Base-by-base conservation (phyloP, 2,797 vertebrate genomes). In the Myripristis jacobus region DNA sequence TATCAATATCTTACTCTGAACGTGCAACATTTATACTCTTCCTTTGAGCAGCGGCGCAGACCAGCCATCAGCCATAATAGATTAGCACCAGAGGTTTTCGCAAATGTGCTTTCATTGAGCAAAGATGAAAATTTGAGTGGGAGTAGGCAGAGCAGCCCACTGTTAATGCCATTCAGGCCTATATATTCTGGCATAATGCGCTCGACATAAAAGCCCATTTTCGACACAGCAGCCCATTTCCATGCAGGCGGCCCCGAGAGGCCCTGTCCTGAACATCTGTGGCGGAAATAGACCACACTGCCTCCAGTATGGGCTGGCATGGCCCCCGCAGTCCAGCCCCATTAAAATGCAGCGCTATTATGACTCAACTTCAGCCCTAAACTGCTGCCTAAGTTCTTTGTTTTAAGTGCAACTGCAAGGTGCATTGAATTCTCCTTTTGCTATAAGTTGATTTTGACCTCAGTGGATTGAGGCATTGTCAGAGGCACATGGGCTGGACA, bases 341-440 rank as follows among this genome's bases (percentile, higher is more conserved):
- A 85, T 90, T 91, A 88, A 83, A 90, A 91, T 71, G 75, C 68
- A 79, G 70, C 38, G 77, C 80, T 24, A 36, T 64, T 75, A 75
- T 59, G 62, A 66, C 79, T 77, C 81, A 62, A 75, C 72, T 78
- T 79, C 54, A 52, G 56, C 79, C 82, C 78, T 61, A 57, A 81
- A 59, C 73, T 86, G 84, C 87, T 86, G 90, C 79, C 79, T 81
- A 75, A 87, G 87, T 81, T 70, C 70, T 90, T 92, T 82, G 79
- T 86, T 81, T 83, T 57, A 56, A 87, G 80, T 68, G 65, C 85
- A 80, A 84, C 83, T 79, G 76, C 68, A 44, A 34, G 70, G 73
- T 61, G 70, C 81, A 75, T 55, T 56, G 56, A 79, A 63, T 81
- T 83, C 82, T 47, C 41, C 58, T 36, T 60, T 19, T 0, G 9